Evolutionary conservation across 2,797 vertebrate genomes (phyloP), one percentile per base, ranked within the genome.

Genomic region (Cryptoprocta ferox): DNA sequence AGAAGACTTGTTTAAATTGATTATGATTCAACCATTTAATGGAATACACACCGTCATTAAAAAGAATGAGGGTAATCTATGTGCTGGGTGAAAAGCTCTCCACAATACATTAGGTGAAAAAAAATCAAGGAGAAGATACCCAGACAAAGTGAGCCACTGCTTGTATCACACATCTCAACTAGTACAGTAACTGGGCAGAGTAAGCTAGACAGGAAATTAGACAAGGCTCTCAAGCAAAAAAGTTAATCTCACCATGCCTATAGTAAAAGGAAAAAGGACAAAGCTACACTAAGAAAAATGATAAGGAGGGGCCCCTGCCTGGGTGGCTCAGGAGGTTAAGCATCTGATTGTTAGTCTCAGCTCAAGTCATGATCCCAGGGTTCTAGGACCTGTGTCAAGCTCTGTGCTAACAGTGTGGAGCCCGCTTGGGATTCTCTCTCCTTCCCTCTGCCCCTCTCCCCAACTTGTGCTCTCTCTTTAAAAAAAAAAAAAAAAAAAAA

Each of bases 271-370:
- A 70, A 79, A 82, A 37, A 83, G n/a, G 35, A 89, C 30, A 81
- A 93, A 81, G 16, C 32, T 65, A 87, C 24, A 50, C 19, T 65
- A 70, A 83, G 30, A 95, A 76, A 96, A 97, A 91, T 50, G 70
- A 66, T 82, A 30, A 65, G 75, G 28, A 19, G 90, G 61, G 16
- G 63, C 75, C 81, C 56, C 56, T 24, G 56, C 56, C 56, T 24
- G 56, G 56, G 56, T 59, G 56, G 56, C 21, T 59, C 56, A 24
- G 56, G 56, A 59, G 21, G 56, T 24, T 59, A 8, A 24, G 56
- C 56, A 59, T 59, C 56, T 59, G 56, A 59, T 19, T 59, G 7
- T 59, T 59, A 59, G 21, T 24, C 19, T 59, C 56, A 59, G 56
- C 56, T 59, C 56, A 24, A 19, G 56, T 59, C 56, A 59, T 59